Evolutionary conservation across 2,797 vertebrate species (phyloP), one percentile per base, ranked within the genome.

Genomic region (Sebastes alutus): DNA sequence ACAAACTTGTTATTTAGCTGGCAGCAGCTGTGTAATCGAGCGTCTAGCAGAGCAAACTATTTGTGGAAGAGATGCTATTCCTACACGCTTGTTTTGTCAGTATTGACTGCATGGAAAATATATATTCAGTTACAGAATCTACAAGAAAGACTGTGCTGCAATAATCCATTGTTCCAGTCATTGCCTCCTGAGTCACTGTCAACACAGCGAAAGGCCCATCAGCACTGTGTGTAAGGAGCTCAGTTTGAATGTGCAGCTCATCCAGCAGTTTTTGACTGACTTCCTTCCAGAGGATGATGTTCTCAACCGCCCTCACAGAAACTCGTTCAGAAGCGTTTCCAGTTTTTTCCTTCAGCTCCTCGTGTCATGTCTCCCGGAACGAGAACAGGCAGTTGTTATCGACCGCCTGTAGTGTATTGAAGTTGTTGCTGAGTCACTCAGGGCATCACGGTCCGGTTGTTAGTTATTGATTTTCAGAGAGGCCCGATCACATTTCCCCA

Each of bases 401-500:
- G 89, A 92, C 90, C 38, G 69, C 87, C 76, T 84, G 80, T 80
- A 85, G 86, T 87, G 84, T 88, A 88, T 91, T 87, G 82, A 88
- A 91, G 91, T 90, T 90, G 89, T 88, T 93, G 94, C 93, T 92
- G 93, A 94, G 92, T 95, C 93, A 94, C 93, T 92, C 85, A 62
- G 87, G 88, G 88, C 85, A 87, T 90, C 81, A 76, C 52, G 87
- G 90, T 91, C 92, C 84, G 72, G 87, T 91, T 93, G 93, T 93
- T 93, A 77, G 87, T 94, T 94, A 95, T 94, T 94, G 94, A 94
- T 94, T 94, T 92, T 91, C 88, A 92, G 90, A 92, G 83, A 89
- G 80, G n/a, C 82, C 80, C 60, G 92, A 94, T 94, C 93, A 91
- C 90, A 93, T 95, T 92, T 92, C 92, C 87, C 70, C 86, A 91